Evolutionary conservation across 2,888 invertebrate genomes (phyloP).

Genomic region (Zygothrica quintamaculata): DNA sequence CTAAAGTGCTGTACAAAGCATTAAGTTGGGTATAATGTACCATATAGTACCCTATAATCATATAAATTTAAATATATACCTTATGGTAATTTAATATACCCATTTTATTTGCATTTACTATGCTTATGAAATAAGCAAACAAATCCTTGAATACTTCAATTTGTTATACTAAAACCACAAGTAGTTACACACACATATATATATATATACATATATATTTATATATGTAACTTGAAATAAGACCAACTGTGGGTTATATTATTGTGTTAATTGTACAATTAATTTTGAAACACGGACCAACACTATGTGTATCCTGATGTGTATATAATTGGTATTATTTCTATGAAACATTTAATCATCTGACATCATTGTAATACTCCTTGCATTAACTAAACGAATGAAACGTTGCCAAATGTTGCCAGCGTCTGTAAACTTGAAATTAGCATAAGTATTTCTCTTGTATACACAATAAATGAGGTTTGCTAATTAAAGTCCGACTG

Average conservation of each 20-base stretch:
- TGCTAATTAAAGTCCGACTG: constrained; percentile 48
- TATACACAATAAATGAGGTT: constrained; percentile 39
- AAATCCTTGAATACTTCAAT: constrained; percentile 19
- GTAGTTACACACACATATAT: constrained; percentile 15
- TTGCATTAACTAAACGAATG: constrained; percentile 1
- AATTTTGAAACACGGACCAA: constrained; percentile 40
- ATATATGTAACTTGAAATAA: constrained; percentile 42
- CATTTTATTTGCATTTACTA: neutral
- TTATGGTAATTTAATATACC: no score
- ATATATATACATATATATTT: constrained; percentile 11
- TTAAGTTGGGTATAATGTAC: neutral
- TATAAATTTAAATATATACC: no score
- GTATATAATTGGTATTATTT: constrained; percentile 12
- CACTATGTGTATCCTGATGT: constrained; percentile 6
- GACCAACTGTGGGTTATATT: constrained; percentile 33
- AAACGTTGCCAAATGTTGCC: neutral
- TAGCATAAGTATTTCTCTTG: constrained; percentile 34
- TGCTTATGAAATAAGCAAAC: neutral
- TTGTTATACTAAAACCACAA: constrained; percentile 25
- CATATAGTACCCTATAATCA: constrained; percentile 8
- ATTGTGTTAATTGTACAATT: constrained; percentile 61
- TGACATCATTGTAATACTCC: neutral
- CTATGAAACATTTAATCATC: constrained; percentile 3
- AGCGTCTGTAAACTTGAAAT: constrained; percentile 38
- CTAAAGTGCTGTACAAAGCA: neutral